Evolutionary conservation across 2,113 vertebrate species (phyloP).

Genomic region (Podarcis raffonei): DNA sequence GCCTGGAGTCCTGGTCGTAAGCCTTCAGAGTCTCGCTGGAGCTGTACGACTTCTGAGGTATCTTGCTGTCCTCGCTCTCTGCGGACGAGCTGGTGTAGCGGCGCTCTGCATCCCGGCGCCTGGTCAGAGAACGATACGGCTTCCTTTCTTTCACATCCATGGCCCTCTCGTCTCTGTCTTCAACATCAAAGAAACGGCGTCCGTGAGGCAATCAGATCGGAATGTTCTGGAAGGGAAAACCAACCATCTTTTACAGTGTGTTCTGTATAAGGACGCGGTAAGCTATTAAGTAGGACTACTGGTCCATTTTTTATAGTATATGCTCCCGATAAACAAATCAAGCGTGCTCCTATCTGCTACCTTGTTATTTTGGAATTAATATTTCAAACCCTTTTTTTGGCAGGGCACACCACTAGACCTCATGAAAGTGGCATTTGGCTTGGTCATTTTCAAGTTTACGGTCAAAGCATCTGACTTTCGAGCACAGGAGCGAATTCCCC

Average conservation of each 20-base stretch:
- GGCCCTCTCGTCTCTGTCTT: conserved; percentile 76
- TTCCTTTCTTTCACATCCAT: conserved; percentile 98
- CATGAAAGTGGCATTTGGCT: background rate
- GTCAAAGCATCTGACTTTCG: too few species aligned
- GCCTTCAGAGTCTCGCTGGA: conserved; percentile 98
- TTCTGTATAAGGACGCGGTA: background rate
- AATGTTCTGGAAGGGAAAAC: conserved; percentile 71
- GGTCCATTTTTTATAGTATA: too few species aligned
- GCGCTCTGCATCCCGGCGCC: conserved; percentile 89
- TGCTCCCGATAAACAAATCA: background rate
- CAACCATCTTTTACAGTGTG: background rate
- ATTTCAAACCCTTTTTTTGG: background rate
- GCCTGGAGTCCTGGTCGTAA: conserved; percentile 93
- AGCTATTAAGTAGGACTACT: background rate
- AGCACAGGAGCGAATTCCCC: background rate
- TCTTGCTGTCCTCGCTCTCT: conserved; percentile 91
- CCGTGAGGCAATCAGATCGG: conserved; percentile 67
- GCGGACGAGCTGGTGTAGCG: conserved; percentile 95
- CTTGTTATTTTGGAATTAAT: background rate
- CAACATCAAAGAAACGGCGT: conserved; percentile 81
- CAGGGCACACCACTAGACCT: background rate
- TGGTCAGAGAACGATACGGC: conserved; percentile 95
- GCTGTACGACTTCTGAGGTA: conserved; percentile 94
- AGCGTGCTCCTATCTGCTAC: background rate
- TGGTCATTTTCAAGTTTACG: background rate